A percentile compares a stretch with the other conserved stretches of the same genome.
Evolutionary conservation across 2,113 vertebrate species (phyloP).

Genomic region (Enhydra lutris): DNA sequence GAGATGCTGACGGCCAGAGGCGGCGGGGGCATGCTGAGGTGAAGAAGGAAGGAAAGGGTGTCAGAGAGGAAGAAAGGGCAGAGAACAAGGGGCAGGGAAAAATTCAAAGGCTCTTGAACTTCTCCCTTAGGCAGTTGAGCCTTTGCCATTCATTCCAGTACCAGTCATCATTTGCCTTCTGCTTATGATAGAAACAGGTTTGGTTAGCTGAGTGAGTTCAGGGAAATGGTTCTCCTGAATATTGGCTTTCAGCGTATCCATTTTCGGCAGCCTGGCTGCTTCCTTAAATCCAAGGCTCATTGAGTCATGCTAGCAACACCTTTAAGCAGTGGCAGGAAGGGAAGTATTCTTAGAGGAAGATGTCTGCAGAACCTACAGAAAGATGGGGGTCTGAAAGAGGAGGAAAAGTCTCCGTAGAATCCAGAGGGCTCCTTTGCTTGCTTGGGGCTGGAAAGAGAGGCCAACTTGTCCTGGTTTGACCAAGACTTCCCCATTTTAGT

Average conservation of each 20-base stretch:
- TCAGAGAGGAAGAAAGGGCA: background rate
- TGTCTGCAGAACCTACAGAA: background rate
- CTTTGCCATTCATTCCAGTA: background rate
- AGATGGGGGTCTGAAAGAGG: background rate
- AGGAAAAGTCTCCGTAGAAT: background rate
- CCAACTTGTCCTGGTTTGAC: background rate
- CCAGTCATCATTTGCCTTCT: background rate
- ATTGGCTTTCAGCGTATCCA: fast-evolving
- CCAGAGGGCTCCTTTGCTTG: background rate
- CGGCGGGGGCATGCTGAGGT: fast-evolving
- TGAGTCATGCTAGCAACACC: background rate
- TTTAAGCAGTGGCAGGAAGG: background rate
- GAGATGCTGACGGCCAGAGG: background rate
- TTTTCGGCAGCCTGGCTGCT: background rate
- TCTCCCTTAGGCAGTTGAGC: background rate
- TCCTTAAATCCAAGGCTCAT: fast-evolving
- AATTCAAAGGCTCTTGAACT: background rate
- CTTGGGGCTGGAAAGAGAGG: background rate
- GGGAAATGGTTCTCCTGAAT: background rate
- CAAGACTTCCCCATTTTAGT: background rate
- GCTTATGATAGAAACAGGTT: background rate
- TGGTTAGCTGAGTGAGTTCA: background rate
- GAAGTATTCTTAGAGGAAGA: background rate
- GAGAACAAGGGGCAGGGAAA: background rate
- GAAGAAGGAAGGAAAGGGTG: background rate